Evolutionary conservation across 1,140 invertebrate genomes (phyloP), one percentile per base, ranked within the genome.

Genomic region (Antheraea pernyi): DNA sequence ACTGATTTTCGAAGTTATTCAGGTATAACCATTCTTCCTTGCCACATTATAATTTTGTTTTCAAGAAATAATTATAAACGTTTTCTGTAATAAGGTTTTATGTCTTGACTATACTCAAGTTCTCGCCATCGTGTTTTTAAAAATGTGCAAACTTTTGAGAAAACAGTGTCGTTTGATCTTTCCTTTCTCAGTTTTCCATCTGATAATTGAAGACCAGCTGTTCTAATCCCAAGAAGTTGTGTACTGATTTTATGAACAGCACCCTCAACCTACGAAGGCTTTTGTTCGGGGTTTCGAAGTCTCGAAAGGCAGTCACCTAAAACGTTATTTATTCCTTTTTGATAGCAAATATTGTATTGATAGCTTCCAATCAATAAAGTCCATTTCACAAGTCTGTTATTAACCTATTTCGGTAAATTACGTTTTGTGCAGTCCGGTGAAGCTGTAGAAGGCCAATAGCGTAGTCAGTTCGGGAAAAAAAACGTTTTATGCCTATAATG

Each of bases 391-490:
- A n/a, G n/a, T n/a, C n/a, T n/a, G n/a, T 61, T 68, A 59, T 69
- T 70, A 39, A 42, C 68, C 13, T 65, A 13, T 64, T 69, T 69
- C 9, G 42, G 48, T 39, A 70, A 19, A n/a, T 70, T 68, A n/a
- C 63, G 63, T 60, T 16, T 30, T 16, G 63, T 4, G 4, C 69
- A n/a, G n/a, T n/a, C n/a, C n/a, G n/a, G n/a, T n/a, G n/a, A n/a
- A n/a, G n/a, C n/a, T n/a, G n/a, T n/a, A n/a, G n/a, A n/a, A n/a
- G n/a, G n/a, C n/a, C n/a, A n/a, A n/a, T n/a, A n/a, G n/a, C n/a
- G n/a, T n/a, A n/a, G n/a, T n/a, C n/a, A n/a, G n/a, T n/a, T n/a
- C n/a, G n/a, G n/a, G n/a, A n/a, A n/a, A n/a, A n/a, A n/a, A n/a
- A n/a, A n/a, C n/a, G n/a, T n/a, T n/a, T n/a, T n/a, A n/a, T n/a